Conservation (phyloP, 2,888 invertebrate species). For the Drosophila affinis region DNA sequence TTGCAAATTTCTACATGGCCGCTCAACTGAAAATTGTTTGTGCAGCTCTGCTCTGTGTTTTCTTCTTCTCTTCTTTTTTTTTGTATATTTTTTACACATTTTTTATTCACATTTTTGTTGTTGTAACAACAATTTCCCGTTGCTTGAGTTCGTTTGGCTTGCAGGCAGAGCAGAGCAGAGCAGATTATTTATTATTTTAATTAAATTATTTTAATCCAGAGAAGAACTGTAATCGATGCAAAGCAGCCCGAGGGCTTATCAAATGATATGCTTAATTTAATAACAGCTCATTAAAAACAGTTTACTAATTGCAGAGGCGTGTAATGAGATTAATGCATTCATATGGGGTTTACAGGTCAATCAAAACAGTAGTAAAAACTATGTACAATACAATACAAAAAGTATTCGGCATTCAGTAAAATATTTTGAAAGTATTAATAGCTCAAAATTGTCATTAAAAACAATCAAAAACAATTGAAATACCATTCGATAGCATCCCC, state of each 20-base stretch:
- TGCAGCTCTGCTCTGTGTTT: conserved; percentile 63
- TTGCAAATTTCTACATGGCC: conserved; percentile 84
- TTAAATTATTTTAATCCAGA: conserved; percentile 66
- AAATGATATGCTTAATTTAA: conserved; percentile 51
- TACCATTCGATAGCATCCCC: background rate
- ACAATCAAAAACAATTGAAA: background rate
- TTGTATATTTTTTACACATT: conserved; percentile 24
- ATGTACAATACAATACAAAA: background rate
- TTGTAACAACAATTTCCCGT: conserved; percentile 68
- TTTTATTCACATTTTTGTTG: conserved; percentile 51
- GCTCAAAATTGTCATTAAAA: background rate
- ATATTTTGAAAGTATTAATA: background rate
- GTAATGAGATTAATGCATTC: conserved; percentile 1
- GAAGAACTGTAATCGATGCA: conserved; percentile 57
- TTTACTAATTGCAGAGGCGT: conserved; percentile 32
- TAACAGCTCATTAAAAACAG: conserved; percentile 53
- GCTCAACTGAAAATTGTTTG: conserved; percentile 84
- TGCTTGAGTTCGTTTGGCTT: conserved; percentile 46
- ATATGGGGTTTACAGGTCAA: background rate
- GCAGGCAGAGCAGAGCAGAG: conserved; percentile 9
- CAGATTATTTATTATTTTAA: conserved; percentile 67
- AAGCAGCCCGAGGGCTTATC: conserved; percentile 43
- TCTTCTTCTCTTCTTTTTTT: conserved; percentile 21
- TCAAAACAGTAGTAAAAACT: background rate
- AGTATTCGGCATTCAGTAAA: background rate